Conservation (phyloP, 1,140 invertebrate species). For the Pogonomyrmex californicus region DNA sequence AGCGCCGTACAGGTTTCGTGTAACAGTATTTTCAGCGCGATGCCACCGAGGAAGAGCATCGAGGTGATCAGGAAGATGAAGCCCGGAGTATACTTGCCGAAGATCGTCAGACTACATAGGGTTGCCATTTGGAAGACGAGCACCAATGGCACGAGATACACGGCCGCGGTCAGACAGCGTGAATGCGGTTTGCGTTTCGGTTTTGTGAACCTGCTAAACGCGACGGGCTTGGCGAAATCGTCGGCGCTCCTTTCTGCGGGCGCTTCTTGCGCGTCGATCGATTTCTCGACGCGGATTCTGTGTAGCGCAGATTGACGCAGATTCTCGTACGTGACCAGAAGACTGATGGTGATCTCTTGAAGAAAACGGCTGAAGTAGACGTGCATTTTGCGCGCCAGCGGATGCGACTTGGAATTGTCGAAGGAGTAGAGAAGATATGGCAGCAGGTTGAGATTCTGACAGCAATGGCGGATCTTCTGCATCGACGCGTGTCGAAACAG, state of each 20-base stretch:
- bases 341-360: conserved; percentile 72
- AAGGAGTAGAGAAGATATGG: conserved; percentile 85
- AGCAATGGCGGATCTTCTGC: conserved; percentile 85
- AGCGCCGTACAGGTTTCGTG: conserved; percentile 65
- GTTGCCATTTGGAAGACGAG: conserved; percentile 78
- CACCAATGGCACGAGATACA: conserved; percentile 82
- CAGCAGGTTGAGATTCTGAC: conserved; percentile 84
- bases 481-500: conserved; percentile 83
- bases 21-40: conserved; percentile 81
- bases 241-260: not conserved
- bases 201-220: conserved; percentile 37
- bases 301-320: conserved; percentile 64
- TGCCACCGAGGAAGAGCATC: conserved; percentile 80
- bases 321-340: conserved; percentile 79
- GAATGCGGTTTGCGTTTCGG: conserved; percentile 75
- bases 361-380: conserved; percentile 77
- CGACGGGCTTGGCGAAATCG: not conserved
- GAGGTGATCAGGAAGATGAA: conserved; percentile 83
- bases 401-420: conserved; percentile 83
- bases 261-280: not conserved
- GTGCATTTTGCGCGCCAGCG: conserved; percentile 80
- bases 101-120: conserved; percentile 76
- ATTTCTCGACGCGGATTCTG: conserved; percentile 37
- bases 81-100: conserved; percentile 83
- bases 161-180: conserved; percentile 73